Evolutionary conservation across 2,113 vertebrate species (phyloP).

Genomic region (Oreotrochilus melanogaster): DNA sequence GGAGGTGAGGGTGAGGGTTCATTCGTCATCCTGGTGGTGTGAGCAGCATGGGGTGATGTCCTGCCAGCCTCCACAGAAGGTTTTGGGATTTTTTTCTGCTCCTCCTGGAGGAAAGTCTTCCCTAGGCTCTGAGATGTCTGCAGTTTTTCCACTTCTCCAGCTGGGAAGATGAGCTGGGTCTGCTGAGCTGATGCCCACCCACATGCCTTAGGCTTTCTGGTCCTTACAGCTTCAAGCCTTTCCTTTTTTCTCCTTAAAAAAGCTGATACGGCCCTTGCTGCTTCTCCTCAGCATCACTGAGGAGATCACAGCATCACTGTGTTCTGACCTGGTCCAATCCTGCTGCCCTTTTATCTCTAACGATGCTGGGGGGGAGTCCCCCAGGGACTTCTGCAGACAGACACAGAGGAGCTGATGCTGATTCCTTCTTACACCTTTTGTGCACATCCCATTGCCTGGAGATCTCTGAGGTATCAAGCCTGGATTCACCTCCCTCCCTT

Average conservation of each 20-base stretch:
- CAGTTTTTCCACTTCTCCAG: not conserved
- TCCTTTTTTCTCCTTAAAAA: not conserved
- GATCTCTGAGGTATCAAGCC: not conserved
- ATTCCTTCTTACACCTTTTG: not conserved
- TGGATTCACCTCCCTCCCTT: not conserved
- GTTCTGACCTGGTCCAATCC: not conserved
- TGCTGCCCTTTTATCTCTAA: not conserved
- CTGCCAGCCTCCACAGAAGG: not conserved
- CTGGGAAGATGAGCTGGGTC: not conserved
- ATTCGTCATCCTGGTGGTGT: not conserved
- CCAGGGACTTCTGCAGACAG: not conserved
- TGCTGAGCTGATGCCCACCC: not conserved
- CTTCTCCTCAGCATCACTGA: fast-evolving
- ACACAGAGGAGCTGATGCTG: fast-evolving
- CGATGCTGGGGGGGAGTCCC: not conserved
- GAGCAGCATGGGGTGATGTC: not conserved
- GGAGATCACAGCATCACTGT: no score
- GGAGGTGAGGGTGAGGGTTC: not conserved
- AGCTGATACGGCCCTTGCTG: not conserved
- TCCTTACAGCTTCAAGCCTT: not conserved
- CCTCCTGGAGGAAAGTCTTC: not conserved
- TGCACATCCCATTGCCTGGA: fast-evolving
- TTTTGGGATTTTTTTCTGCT: fast-evolving
- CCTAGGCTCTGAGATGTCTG: fast-evolving
- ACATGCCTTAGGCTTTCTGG: not conserved